Base-by-base conservation (phyloP, 2,797 vertebrate species). In the Cephalopachus bancanus region DNA sequence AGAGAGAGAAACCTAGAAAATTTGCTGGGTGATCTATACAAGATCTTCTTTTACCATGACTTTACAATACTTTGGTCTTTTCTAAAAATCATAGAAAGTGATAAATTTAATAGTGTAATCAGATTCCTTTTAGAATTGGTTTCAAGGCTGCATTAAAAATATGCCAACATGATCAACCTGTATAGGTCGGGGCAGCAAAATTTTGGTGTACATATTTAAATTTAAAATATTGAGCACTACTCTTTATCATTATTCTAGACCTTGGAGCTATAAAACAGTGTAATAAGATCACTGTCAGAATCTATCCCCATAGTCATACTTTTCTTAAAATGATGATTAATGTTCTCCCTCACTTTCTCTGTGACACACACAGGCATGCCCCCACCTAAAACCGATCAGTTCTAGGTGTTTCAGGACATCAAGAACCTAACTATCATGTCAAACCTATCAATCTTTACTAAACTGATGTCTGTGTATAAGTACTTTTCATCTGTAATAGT, bases 41-140 rank as follows among this genome's bases (percentile, higher is more conserved):
- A 3, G 44, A 71, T 28, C n/a, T 81, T 85, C 10, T 75, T 83
- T 86, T 55, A 33, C 33, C 2, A 72, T 76, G 33, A 91, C 53
- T 7, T 7, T 57, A 59, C 7, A 91, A 80, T 78, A 86, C n/a
- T 86, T 91, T 30, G 7, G 1, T 55, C 6, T 89, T 71, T 84
- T 78, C 37, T 78, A 57, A 92, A 94, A 24, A 94, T 4, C 60
- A 78, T 26, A 76, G 2, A 96, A 92, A 83, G 71, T 59, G 1
- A 22, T 24, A 90, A 86, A 81, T 86, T 86, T 67, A 67, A 28
- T 7, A 44, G 49, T 87, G 8, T 57, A 37, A 59, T 49, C 83
- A 6, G 7, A 78, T 78, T 89, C 67, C 14, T 86, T 94, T 86
- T 76, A 65, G 51, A 96, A 87, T 26, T 37, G 16, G 16, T 79